Base-by-base conservation (phyloP, 2,113 vertebrate genomes). In the Phalacrocorax brasilianus region DNA sequence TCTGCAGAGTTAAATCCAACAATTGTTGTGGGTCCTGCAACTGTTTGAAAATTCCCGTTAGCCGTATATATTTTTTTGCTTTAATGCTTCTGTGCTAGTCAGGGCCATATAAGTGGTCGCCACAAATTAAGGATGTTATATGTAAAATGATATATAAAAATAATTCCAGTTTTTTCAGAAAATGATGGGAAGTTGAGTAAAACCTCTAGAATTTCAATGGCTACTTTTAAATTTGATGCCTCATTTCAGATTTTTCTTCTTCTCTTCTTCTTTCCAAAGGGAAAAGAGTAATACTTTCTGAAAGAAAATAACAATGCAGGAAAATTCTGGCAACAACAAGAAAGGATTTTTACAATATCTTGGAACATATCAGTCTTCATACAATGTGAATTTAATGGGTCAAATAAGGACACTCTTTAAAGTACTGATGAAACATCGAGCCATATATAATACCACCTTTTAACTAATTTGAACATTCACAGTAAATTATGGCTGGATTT, bases 401-500 rank as follows among this genome's bases (percentile, higher is more conserved):
- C 92, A 96, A 85, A 95, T 96, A 93, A 97, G 94, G 91, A 93
- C 91, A 82, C n/a, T 68, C 80, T 45, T 78, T 67, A 80, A 89
- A 83, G 72, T 65, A n/a, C 77, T 50, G 77, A 52, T 92, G 86
- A 96, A 96, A 92, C 89, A 88, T 21, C 68, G 89, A 87, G 70
- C 81, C 92, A 91, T 97, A 89, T 76, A 95, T 95, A 91, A 95
- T 15, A 21, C 32, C 82, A 93, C 42, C 88, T 88, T 95, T 92
- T 92, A 93, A 78, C 95, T 95, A 97, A 97, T 96, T 92, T 89
- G 91, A 91, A 87, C 77, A 73, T 92, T 80, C 86, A 73, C 93
- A 74, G 56, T 95, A 96, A 95, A 95, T 96, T 95, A 95, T 24
- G 89, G 58, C 91, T 76, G 70, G 89, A 62, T 95, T 95, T 94